These are phyloP conservation scores for Sthenelais limicola DNA, from an alignment of 2,888 invertebrate genomes.

Conservation along the genomic window DNA sequence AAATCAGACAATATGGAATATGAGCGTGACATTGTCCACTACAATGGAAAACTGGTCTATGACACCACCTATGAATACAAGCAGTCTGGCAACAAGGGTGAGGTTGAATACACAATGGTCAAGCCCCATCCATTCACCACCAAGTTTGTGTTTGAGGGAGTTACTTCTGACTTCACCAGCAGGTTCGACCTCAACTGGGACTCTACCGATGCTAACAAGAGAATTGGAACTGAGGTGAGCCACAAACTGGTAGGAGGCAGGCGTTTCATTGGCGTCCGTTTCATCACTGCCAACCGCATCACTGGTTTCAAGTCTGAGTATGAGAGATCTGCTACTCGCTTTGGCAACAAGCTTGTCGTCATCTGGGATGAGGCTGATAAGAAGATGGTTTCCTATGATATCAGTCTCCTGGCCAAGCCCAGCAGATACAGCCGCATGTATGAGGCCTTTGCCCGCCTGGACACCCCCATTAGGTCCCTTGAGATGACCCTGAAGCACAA, in stretches of 20 bases:
- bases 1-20: not conserved
- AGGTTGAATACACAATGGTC: slow-evolving; percentile 11
- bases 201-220: slow-evolving; percentile 8
- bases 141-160: not conserved
- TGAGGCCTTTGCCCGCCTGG: slow-evolving; percentile 2
- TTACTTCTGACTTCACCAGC: slow-evolving; percentile 4
- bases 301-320: slow-evolving; percentile 12
- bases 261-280: not conserved
- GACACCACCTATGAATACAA: slow-evolving; percentile 12
- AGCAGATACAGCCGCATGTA: slow-evolving; percentile 12
- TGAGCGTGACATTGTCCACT: not conserved
- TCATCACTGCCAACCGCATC: slow-evolving; percentile 16
- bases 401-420: slow-evolving; percentile 2
- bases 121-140: slow-evolving; percentile 5
- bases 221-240: slow-evolving; percentile 3
- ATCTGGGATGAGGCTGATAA: slow-evolving; percentile 25
- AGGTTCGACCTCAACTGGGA: slow-evolving; percentile 14
- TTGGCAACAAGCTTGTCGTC: slow-evolving; percentile 9
- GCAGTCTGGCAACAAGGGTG: not conserved
- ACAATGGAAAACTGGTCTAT: slow-evolving; percentile 5
- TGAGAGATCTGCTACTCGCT: slow-evolving; percentile 7
- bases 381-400: slow-evolving; percentile 10
- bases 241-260: slow-evolving; percentile 14
- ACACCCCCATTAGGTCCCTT: slow-evolving; percentile 41
- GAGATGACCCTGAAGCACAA: slow-evolving; percentile 12